Conservation (phyloP, 2,113 vertebrate species). For the Rattus rattus region DNA sequence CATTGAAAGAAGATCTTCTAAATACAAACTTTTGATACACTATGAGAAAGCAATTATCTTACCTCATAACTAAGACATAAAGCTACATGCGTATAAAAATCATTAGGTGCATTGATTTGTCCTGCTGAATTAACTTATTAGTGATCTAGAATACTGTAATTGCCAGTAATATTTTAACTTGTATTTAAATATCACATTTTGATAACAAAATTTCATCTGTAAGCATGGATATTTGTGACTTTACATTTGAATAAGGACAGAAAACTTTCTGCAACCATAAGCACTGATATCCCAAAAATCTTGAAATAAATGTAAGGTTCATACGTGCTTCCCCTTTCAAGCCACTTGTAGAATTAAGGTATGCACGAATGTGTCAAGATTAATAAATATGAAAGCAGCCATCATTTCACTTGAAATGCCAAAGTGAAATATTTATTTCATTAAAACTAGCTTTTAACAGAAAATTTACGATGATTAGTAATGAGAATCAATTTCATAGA, state of each 20-base stretch:
- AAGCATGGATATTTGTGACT: background rate
- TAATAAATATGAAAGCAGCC: background rate
- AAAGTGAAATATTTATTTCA: background rate
- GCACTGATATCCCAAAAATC: background rate
- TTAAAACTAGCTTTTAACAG: slow-evolving; percentile 20
- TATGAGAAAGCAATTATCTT: background rate
- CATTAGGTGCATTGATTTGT: background rate
- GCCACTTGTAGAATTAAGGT: slow-evolving; percentile 32
- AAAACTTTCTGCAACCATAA: slow-evolving; percentile 54
- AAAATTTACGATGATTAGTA: background rate
- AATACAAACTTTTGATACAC: background rate
- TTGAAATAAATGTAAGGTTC: background rate
- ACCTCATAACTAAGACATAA: slow-evolving; percentile 38
- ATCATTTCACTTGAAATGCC: background rate
- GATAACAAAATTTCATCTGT: background rate
- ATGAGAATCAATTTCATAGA: background rate
- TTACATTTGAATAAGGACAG: background rate
- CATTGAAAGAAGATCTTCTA: background rate
- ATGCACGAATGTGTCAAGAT: background rate
- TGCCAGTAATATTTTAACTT: background rate
- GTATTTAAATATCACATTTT: background rate
- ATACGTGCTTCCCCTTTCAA: background rate
- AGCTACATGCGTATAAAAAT: background rate
- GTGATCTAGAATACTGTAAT: background rate
- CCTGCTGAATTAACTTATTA: background rate